A percentile compares a stretch with the other conserved stretches of the same genome.
Evolutionary conservation across 2,113 vertebrate species (phyloP).

Genomic region (Psittacus erithacus): DNA sequence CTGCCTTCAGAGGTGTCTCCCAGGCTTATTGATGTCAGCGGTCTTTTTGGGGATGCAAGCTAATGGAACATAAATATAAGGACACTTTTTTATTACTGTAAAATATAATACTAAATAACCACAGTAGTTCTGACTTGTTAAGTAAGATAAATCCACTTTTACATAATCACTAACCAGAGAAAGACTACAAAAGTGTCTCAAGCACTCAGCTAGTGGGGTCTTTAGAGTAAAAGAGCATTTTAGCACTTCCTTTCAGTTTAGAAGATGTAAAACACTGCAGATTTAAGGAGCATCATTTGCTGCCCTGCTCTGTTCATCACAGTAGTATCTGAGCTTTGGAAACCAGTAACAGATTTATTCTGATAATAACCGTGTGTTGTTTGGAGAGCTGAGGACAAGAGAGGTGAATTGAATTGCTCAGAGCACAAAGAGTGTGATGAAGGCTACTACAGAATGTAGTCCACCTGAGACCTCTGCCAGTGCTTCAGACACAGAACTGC

Average conservation of each 20-base stretch:
- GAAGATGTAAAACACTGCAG: neutral
- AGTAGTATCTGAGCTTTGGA: neutral
- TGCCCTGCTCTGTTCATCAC: neutral
- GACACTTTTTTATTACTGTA: neutral
- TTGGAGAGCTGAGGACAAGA: neutral
- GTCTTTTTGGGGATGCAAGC: neutral
- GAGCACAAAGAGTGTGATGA: neutral
- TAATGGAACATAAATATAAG: neutral
- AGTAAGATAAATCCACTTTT: neutral
- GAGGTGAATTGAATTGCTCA: neutral
- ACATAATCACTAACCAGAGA: neutral
- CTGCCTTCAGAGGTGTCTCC: neutral
- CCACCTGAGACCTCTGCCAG: neutral
- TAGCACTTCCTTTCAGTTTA: neutral
- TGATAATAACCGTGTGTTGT: neutral
- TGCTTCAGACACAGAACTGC: neutral
- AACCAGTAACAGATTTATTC: neutral
- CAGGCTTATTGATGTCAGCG: neutral
- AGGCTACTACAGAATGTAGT: neutral
- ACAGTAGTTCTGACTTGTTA: neutral
- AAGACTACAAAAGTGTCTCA: neutral
- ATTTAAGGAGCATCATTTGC: neutral
- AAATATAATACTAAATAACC: neutral
- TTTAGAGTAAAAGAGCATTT: neutral
- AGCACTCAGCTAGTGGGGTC: neutral